These are phyloP conservation scores for Strongylocentrotus purpuratus DNA, from an alignment of 35 echinoderm and acorn worm species.

Conservation along the genomic window DNA sequence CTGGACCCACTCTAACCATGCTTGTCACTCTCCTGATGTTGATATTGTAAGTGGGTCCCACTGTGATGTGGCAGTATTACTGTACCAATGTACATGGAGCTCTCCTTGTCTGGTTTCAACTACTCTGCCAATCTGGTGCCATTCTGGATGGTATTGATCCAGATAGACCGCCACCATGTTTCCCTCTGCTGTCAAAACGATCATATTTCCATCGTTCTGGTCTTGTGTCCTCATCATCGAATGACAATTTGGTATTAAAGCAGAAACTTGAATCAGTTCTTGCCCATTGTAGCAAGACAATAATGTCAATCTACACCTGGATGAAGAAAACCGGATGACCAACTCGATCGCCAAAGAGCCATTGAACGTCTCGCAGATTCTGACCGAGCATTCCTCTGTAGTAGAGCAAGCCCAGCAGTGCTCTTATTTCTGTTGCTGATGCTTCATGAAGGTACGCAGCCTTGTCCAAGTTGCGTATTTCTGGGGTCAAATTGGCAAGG, in stretches of 20 bases:
- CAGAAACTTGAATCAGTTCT: slow-evolving; percentile 37
- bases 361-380: slow-evolving; percentile 33
- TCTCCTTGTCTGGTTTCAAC: neutral
- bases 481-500: neutral
- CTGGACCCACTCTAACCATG: neutral
- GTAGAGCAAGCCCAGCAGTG: slow-evolving; percentile 17
- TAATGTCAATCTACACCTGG: no score
- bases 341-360: slow-evolving; percentile 31
- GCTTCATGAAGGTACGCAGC: neutral
- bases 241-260: slow-evolving; percentile 1
- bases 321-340: slow-evolving; percentile 37
- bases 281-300: slow-evolving; percentile 33
- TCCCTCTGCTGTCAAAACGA: neutral
- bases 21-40: no score
- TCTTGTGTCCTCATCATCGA: slow-evolving; percentile 37
- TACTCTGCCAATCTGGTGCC: neutral
- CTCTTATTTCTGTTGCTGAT: neutral
- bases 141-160: neutral
- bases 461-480: neutral
- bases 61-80: neutral
- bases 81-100: neutral
- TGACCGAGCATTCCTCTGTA: slow-evolving; percentile 38
- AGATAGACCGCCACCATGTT: neutral
- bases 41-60: neutral
- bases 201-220: neutral